Evolutionary conservation across 2,888 invertebrate genomes (phyloP).

Genomic region (Diogma glabrata): DNA sequence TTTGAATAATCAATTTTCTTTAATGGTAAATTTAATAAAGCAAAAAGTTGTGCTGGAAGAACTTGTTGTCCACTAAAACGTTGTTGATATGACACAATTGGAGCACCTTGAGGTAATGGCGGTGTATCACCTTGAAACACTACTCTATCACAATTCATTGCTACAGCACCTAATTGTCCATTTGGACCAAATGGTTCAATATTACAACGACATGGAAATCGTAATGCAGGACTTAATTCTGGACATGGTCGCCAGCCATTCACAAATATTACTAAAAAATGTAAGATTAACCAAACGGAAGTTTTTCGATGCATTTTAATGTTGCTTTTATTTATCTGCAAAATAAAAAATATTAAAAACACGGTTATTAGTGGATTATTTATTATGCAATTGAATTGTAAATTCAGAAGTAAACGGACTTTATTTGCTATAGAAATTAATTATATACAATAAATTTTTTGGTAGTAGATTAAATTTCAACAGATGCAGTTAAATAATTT

Average conservation of each 20-base stretch:
- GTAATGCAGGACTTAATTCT: slow-evolving; percentile 61
- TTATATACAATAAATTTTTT: too few species aligned
- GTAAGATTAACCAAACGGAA: slow-evolving; percentile 1
- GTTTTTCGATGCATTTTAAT: slow-evolving; percentile 6
- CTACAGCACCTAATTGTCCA: slow-evolving; percentile 43
- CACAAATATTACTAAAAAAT: slow-evolving; percentile 12
- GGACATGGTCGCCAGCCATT: slow-evolving; percentile 58
- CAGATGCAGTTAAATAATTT: too few species aligned
- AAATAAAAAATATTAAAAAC: too few species aligned
- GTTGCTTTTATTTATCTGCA: neutral
- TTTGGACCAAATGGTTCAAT: slow-evolving; percentile 39
- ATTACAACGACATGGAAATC: slow-evolving; percentile 59
- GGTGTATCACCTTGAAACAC: slow-evolving; percentile 72
- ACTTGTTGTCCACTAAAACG: slow-evolving; percentile 69
- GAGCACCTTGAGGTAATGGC: slow-evolving; percentile 63
- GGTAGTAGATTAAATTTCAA: too few species aligned
- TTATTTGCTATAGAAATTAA: too few species aligned
- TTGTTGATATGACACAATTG: slow-evolving; percentile 69
- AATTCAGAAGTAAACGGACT: too few species aligned
- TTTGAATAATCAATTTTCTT: slow-evolving; percentile 69
- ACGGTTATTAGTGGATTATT: too few species aligned
- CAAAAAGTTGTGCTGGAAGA: slow-evolving; percentile 64
- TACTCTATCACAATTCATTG: slow-evolving; percentile 72
- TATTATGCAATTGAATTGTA: too few species aligned
- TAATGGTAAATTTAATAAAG: slow-evolving; percentile 58